These are phyloP conservation scores for Hemicordylus capensis DNA, from an alignment of 2,113 vertebrate genomes.

Conservation along the genomic window DNA sequence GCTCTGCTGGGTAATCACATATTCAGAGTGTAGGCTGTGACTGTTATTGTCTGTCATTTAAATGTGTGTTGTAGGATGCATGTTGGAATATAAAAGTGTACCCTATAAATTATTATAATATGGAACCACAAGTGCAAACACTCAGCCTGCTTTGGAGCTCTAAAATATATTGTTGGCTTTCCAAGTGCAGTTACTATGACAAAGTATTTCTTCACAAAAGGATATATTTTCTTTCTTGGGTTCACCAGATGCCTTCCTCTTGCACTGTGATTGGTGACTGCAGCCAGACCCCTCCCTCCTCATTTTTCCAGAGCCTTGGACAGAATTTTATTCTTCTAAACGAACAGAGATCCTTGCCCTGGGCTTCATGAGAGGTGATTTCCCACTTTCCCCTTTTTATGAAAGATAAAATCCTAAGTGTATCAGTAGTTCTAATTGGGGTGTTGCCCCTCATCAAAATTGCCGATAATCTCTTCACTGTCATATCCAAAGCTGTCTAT, in stretches of 20 bases:
- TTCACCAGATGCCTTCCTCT: neutral
- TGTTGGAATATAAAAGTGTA: neutral
- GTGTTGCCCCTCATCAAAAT: neutral
- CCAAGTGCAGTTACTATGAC: neutral
- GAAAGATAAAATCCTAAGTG: neutral
- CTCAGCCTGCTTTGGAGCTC: neutral
- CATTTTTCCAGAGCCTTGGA: neutral
- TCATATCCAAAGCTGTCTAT: neutral
- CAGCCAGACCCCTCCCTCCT: neutral
- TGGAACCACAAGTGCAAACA: neutral
- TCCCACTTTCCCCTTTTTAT: neutral
- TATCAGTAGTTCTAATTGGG: neutral
- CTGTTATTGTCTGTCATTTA: neutral
- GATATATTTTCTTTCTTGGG: neutral
- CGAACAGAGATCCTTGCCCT: neutral
- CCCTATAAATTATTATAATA: neutral
- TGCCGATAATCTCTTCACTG: neutral
- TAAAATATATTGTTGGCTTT: neutral
- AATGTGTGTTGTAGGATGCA: neutral
- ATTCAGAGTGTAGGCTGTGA: neutral
- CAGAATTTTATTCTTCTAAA: neutral
- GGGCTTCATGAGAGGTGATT: neutral
- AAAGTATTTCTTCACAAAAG: neutral
- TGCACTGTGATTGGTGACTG: neutral
- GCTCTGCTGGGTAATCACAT: neutral